Percentiles rank a stretch among this genome's conserved stretches.
Evolutionary conservation across 2,888 invertebrate genomes (phyloP).

Genomic region (Colletes collaris): DNA sequence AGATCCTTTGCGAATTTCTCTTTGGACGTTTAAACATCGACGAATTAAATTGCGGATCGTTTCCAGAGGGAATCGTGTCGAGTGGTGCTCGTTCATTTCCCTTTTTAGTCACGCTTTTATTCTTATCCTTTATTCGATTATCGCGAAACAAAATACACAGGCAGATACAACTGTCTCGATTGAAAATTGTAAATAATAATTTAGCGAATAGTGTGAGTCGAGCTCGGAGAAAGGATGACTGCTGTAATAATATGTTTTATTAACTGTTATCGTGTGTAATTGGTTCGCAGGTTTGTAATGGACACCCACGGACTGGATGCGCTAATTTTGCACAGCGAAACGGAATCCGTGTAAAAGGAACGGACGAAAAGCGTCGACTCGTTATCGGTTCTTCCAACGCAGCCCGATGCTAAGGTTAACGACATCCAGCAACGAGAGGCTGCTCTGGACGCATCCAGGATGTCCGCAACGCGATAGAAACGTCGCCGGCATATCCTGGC

Average conservation of each 20-base stretch:
- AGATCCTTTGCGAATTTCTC: constrained; percentile 14
- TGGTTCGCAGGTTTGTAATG: too few relatives aligned
- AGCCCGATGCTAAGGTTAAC: constrained; percentile 68
- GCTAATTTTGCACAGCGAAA: too few relatives aligned
- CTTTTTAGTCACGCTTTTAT: too few relatives aligned
- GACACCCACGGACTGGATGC: too few relatives aligned
- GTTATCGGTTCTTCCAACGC: constrained; percentile 66
- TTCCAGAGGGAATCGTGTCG: constrained; percentile 40
- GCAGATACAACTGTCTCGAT: too few relatives aligned
- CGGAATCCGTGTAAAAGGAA: background rate
- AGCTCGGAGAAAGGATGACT: too few relatives aligned
- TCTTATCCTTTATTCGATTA: too few relatives aligned
- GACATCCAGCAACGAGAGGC: constrained; percentile 63
- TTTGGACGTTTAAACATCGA: background rate
- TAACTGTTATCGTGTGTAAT: too few relatives aligned
- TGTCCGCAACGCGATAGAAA: constrained; percentile 73
- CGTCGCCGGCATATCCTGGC: constrained; percentile 70
- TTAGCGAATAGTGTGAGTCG: too few relatives aligned
- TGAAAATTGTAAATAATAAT: too few relatives aligned
- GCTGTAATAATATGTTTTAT: too few relatives aligned
- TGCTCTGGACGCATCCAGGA: constrained; percentile 68
- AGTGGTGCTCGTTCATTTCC: constrained; percentile 5
- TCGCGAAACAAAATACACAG: too few relatives aligned
- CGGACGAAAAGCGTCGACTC: constrained; percentile 36
- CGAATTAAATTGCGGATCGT: constrained; percentile 6